Conservation (phyloP, 37 sponge, comb jelly and placozoan species). For the Amphimedon queenslandica region DNA sequence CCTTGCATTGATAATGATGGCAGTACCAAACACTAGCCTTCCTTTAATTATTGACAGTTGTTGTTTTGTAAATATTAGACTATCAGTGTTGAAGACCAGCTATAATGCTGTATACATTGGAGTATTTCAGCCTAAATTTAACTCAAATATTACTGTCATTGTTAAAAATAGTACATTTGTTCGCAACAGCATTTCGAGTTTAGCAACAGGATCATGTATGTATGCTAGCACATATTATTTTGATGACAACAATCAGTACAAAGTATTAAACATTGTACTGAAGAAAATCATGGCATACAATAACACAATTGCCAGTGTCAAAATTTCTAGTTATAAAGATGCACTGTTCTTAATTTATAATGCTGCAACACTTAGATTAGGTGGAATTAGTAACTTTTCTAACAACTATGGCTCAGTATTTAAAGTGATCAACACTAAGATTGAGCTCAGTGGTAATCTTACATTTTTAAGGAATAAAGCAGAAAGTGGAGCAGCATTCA, state of each 20-base stretch:
- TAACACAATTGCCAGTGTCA: not conserved
- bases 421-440: not conserved
- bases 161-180: no score
- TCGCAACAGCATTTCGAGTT: no score
- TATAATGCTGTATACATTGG: not conserved
- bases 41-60: not conserved
- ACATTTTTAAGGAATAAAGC: not conserved
- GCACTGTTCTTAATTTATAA: not conserved
- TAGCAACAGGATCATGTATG: not conserved
- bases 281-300: not conserved
- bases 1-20: no score
- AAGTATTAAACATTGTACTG: not conserved
- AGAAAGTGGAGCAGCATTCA: not conserved
- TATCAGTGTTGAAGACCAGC: not conserved
- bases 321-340: not conserved
- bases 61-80: not conserved
- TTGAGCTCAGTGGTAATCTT: not conserved
- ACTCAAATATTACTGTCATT: no score
- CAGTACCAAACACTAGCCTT: no score
- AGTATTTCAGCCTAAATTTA: no score
- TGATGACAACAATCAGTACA: not conserved
- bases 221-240: not conserved
- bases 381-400: not conserved
- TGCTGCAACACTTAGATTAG: not conserved
- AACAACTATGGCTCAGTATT: not conserved